Base-by-base conservation (phyloP, 2,113 vertebrate species). In the Myrmecophaga tridactyla region DNA sequence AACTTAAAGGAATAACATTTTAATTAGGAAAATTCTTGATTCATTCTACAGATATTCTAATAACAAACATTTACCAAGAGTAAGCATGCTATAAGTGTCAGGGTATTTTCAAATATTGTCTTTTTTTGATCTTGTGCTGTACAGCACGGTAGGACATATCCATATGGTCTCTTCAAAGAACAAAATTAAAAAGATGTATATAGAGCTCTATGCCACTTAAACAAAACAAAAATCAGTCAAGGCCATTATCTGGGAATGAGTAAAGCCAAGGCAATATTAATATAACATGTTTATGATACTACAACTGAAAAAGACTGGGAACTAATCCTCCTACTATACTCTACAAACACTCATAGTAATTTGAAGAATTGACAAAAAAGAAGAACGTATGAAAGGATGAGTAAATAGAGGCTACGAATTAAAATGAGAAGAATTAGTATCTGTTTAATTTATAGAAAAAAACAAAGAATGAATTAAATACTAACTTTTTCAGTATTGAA, bases 11-110 rank as follows among this genome's bases (percentile, higher is more conserved):
- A 89, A 56, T 60, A 83, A 69, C 13, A 90, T 62, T 90, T 96
- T 93, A 34, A 69, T 75, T 94, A 73, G 63, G 63, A 91, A 90
- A 94, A 92, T 93, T 91, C 46, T 93, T 92, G 46, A 81, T 82
- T 95, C 41, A 90, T 78, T 87, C 62, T 83, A 92, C 17, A 91
- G 67, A 34, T 73, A 84, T 36, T 86, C 23, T 69, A 93, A 46
- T 75, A 41, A 90, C 43, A 94, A 84, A 87, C 81, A 60, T 72
- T 89, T 46, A 94, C 20, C 48, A 87, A 83, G 31, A 90, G 60
- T 62, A 84, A 31, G 53, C 67, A 85, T 89, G 92, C 90, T 87
- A 92, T 11, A 93, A 60, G n/a, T 39, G 34, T 87, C 65, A 70
- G 84, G 60, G 21, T 48, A 91, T 82, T 63, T 95, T 94, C 63